phyloP scores from a whole-genome alignment of 1,140 invertebrate genomes.

The Bacillus rossius region DNA sequence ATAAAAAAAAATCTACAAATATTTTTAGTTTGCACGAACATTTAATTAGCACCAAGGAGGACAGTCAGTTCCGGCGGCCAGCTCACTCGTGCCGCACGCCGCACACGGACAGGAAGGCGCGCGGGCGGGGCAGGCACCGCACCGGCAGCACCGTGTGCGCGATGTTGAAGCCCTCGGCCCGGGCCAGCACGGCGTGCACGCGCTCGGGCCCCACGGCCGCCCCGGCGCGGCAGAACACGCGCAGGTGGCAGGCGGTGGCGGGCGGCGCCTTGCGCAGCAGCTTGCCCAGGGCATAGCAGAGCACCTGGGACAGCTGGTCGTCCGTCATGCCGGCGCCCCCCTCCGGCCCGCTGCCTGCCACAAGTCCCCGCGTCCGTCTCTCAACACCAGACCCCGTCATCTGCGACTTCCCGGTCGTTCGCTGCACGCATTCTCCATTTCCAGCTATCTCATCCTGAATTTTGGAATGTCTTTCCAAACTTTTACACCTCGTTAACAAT shows the following conservation, averaged over 20 bases:
- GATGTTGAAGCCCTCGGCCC: constrained; percentile 49
- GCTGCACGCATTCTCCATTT: no score
- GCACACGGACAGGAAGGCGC: constrained; percentile 71
- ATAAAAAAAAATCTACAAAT: no score
- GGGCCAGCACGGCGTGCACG: constrained; percentile 48
- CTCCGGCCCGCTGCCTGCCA: no score
- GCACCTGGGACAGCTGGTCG: constrained; percentile 56
- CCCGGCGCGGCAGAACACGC: constrained; percentile 67
- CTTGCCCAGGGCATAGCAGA: constrained; percentile 67
- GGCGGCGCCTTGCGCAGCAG: constrained; percentile 54
- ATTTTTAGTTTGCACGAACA: no score
- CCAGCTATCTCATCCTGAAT: no score
- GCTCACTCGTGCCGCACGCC: constrained; percentile 55
- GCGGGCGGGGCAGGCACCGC: constrained; percentile 65
- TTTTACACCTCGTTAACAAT: no score
- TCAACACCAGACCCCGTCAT: no score
- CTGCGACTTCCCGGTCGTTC: no score
- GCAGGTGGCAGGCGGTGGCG: constrained; percentile 56
- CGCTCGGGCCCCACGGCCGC: constrained; percentile 47
- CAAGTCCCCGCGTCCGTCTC: no score
- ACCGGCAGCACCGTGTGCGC: constrained; percentile 71
- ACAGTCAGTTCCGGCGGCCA: no score
- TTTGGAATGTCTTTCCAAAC: no score
- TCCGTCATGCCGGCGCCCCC: constrained; percentile 47
- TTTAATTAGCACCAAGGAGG: no score